A percentile compares a stretch with the other conserved stretches of the same genome.
Conservation (phyloP, 2,113 vertebrate genomes). For the Alligator sinensis region DNA sequence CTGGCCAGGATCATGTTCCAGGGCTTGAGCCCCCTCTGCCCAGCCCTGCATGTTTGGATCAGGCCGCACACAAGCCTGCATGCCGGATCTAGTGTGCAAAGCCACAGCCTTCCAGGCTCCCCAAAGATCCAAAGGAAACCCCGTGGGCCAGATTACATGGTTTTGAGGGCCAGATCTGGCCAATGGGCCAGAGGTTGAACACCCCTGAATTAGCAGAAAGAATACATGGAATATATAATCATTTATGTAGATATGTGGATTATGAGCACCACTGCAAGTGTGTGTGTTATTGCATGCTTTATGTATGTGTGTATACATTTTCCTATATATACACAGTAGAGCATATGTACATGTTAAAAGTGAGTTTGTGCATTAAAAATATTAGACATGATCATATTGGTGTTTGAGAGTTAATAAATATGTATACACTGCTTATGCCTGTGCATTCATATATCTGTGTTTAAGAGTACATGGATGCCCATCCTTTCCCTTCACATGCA, state of each 20-base stretch:
- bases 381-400: neutral
- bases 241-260: neutral
- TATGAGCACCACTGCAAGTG: neutral
- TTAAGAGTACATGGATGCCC: accelerated
- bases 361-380: neutral
- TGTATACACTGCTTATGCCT: neutral
- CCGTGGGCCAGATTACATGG: too few species aligned
- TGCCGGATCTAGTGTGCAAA: too few species aligned
- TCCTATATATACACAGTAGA: neutral
- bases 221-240: neutral
- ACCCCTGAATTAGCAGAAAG: neutral
- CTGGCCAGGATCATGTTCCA: too few species aligned
- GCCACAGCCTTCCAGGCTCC: too few species aligned
- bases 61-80: too few species aligned
- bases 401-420: neutral
- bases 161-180: too few species aligned
- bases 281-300: neutral
- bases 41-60: too few species aligned
- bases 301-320: neutral
- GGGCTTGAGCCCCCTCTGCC: too few species aligned
- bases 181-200: too few species aligned
- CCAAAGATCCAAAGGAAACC: too few species aligned
- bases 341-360: neutral
- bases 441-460: neutral
- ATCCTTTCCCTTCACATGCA: neutral